Base-by-base conservation (phyloP, 2,888 invertebrate species). In the Pecten maximus region DNA sequence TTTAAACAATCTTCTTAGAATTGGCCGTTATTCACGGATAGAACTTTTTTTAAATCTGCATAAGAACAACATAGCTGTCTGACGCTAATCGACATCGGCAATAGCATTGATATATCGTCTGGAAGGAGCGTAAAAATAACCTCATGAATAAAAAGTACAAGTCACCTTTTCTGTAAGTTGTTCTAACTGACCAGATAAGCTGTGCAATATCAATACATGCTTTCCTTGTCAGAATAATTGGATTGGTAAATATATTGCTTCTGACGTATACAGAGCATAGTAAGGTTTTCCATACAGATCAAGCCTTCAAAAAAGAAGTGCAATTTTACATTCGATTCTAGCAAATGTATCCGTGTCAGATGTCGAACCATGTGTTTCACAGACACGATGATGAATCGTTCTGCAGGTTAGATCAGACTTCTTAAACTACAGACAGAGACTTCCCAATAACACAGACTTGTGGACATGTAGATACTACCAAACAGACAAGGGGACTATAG, bases 181-280 rank as follows among this genome's bases (percentile, higher is more conserved):
- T 74, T 28, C 74, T 74, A 74, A 74, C 74, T 74, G 35, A 74
- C 74, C 74, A 74, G 74, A 74, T 35, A 74, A 74, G 35, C 74
- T 74, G 35, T 74, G 35, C 10, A 74, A 28, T 74, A 74, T 74
- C 74, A 74, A 74, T 74, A 74, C 74, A 35, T 74, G 35, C 35
- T 10, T 74, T 74, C 74, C 35, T 74, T 74, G 74, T 74, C 74
- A 74, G 74, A 74, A 74, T 74, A 74, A 74, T 74, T 12, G 74
- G 74, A 74, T 74, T 28, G 74, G 74, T 35, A 74, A 74, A 74
- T 74, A 74, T 74, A 74, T 74, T 74, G 74, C 35, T 23, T 74
- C 28, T 28, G 74, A 35, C 74, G 74, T 74, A 35, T 35, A 35
- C 74, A 10, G 35, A 74, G 74, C 74, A 35, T 74, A 74, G 74